Conservation (phyloP, 2,797 vertebrate genomes). For the Psittacula echo region DNA sequence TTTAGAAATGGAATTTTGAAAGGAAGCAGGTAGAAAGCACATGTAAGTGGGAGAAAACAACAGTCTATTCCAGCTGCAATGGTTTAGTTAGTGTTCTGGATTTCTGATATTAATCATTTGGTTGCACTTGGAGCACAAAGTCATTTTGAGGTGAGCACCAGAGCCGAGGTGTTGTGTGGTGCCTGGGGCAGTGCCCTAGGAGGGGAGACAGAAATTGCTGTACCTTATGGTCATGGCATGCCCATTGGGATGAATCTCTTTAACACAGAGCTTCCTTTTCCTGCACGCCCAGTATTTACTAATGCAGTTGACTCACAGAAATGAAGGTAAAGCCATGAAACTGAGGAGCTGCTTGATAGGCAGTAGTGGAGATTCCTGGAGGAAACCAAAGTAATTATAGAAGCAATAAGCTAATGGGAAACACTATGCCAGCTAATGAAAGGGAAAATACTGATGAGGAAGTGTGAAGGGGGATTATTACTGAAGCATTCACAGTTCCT, state of each 20-base stretch:
- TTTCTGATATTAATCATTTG: neutral
- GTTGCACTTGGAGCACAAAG: neutral
- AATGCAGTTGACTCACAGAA: neutral
- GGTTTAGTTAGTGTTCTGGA: neutral
- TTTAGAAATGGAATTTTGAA: neutral
- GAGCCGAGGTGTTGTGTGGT: neutral
- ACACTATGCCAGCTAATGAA: slow-evolving; percentile 10
- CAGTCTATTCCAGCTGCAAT: neutral
- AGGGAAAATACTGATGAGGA: neutral
- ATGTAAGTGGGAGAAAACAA: neutral
- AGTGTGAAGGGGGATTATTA: slow-evolving; percentile 5
- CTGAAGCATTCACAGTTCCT: slow-evolving; percentile 11
- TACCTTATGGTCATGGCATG: too few species aligned
- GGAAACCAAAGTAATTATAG: neutral
- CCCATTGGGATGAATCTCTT: neutral
- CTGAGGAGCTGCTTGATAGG: neutral
- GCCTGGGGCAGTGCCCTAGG: neutral
- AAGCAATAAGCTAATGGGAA: neutral
- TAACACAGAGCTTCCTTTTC: neutral
- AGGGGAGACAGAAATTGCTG: neutral
- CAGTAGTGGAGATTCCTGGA: neutral
- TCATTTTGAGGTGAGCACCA: neutral
- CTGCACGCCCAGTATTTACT: neutral
- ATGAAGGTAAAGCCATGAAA: neutral
- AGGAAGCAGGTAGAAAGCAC: neutral